Base-by-base conservation (phyloP, 2,888 invertebrate species). In the Phaonia tiefii region DNA sequence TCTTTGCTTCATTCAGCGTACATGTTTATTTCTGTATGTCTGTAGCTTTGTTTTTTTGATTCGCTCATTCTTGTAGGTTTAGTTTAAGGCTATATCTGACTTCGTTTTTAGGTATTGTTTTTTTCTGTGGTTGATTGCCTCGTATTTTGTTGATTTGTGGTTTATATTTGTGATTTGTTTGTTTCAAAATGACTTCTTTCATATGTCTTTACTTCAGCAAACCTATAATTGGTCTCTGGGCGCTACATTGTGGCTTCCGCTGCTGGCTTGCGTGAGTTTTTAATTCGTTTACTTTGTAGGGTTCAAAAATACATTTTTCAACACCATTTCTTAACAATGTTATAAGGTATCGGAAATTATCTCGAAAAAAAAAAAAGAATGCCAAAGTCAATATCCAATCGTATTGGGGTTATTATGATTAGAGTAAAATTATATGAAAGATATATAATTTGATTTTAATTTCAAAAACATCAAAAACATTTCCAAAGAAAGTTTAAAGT, bases 191-290 rank as follows among this genome's bases (percentile, higher is more conserved):
- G 3, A 31, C 31, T 31, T 31, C 31, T 31, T 31, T 31, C 8
- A 31, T 31, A 31, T 31, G 31, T 31, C 31, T 31, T 31, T 31
- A 3, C 3, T 31, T 31, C 31, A 3, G 31, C 31, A 31, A n/a
- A 69, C 71, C 75, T 72, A 77, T 83, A 83, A 82, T 83, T 83
- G 83, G 73, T 77, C 75, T 76, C 75, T 66, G 75, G 72, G 31
- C 31, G 31, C 31, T 5, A 31, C n/a, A n/a, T 5, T 8, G 31
- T 73, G 77, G 77, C 78, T 82, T 83, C 80, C 82, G 80, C 78
- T 78, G 77, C 76, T 82, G 74, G 2, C 22, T 66, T 22, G 17
- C 13, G 76, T 73, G 72, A 39, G 51, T 66, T 77, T 77, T 77
- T 80, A 71, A 77, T 75, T 60, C 31, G 31, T 31, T 5, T 5